Percentiles rank a stretch among this genome's conserved stretches.
Conservation (phyloP, 2,113 vertebrate species). For the mouse (Mus musculus) region DNA sequence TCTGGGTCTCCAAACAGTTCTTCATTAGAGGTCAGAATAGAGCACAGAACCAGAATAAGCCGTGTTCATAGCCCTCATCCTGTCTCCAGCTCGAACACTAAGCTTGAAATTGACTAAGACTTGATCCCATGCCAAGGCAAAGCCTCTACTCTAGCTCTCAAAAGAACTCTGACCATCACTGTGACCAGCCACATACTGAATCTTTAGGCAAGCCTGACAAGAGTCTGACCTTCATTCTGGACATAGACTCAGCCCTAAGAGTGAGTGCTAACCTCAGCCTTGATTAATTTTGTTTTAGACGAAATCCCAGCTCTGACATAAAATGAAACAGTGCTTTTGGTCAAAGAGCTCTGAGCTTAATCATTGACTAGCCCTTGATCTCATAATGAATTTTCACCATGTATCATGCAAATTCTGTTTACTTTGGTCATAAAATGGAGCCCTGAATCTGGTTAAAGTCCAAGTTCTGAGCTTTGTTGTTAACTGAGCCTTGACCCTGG, state of each 20-base stretch:
- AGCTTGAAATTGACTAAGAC: slow-evolving; percentile 32
- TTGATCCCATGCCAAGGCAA: not conserved
- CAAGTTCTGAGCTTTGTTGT: not conserved
- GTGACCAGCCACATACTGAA: not conserved
- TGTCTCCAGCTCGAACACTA: not conserved
- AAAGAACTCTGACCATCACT: not conserved
- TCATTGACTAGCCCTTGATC: not conserved
- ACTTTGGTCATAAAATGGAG: not conserved
- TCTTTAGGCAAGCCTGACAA: not conserved
- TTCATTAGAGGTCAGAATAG: slow-evolving; percentile 17
- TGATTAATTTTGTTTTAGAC: not conserved
- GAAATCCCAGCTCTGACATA: not conserved
- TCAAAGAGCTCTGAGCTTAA: not conserved
- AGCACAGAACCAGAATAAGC: not conserved
- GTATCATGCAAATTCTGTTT: not conserved
- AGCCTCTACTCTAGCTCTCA: not conserved
- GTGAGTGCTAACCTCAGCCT: not conserved
- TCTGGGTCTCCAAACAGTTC: not conserved
- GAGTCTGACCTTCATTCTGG: not conserved
- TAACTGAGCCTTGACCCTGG: not conserved
- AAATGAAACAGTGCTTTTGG: not conserved
- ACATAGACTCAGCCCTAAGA: not conserved
- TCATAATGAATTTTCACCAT: slow-evolving; percentile 31
- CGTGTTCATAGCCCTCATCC: not conserved
- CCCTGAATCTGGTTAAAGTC: not conserved